phyloP scores from a whole-genome alignment of 1,140 invertebrate genomes.

The Globodera rostochiensis region DNA sequence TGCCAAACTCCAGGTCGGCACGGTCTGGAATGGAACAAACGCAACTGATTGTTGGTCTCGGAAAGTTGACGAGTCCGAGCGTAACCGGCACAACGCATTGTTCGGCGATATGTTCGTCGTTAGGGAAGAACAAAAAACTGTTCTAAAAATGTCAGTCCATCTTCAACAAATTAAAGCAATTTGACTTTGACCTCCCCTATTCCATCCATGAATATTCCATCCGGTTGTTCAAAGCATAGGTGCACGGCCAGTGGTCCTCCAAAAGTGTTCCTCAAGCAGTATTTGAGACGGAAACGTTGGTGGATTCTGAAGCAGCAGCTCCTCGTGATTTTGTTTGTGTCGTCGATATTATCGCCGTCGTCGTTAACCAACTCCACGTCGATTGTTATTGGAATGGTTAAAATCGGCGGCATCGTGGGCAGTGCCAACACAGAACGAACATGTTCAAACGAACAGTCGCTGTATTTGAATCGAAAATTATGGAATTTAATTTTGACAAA shows the following conservation, averaged over 20 bases:
- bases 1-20: neutral
- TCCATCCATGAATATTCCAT: neutral
- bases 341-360: neutral
- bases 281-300: neutral
- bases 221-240: neutral
- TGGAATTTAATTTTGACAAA: neutral
- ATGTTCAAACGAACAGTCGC: conserved; percentile 14
- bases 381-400: conserved; percentile 12
- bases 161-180: neutral
- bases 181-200: neutral
- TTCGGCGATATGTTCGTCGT: neutral
- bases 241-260: neutral
- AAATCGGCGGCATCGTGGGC: neutral
- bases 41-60: neutral
- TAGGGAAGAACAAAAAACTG: conserved; percentile 14
- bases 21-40: neutral
- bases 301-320: neutral
- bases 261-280: conserved; percentile 7
- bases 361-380: conserved; percentile 4
- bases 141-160: neutral
- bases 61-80: conserved; percentile 5
- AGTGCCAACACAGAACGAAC: conserved; percentile 21
- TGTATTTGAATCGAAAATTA: neutral
- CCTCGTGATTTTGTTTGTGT: neutral
- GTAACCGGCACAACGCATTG: conserved; percentile 5